A percentile compares a stretch with the other conserved stretches of the same genome.
These are phyloP conservation scores for Congeria kusceri DNA, from an alignment of 2,888 invertebrate genomes.

Conservation along the genomic window DNA sequence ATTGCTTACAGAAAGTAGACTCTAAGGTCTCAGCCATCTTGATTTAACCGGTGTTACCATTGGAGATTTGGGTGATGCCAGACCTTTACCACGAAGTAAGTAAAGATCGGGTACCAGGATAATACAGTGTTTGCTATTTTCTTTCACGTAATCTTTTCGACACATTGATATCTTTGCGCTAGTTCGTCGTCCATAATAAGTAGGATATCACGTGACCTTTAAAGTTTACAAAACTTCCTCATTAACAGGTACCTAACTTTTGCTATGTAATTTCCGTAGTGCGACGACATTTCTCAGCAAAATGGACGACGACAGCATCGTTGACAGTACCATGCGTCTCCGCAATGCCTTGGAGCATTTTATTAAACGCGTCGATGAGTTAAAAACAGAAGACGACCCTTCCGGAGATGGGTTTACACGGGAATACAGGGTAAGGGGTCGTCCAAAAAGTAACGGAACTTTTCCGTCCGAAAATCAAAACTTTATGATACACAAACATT, in stretches of 20 bases:
- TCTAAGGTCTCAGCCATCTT: no score
- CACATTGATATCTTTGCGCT: neutral
- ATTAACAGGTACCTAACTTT: neutral
- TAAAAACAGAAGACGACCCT: conserved; percentile 71
- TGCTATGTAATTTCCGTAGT: neutral
- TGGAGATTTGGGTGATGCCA: no score
- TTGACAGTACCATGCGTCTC: conserved; percentile 48
- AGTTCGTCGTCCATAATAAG: neutral
- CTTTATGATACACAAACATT: no score
- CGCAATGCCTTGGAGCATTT: conserved; percentile 69
- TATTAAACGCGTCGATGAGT: conserved; percentile 68
- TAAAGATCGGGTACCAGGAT: no score
- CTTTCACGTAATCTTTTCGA: no score
- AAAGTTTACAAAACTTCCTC: conserved; percentile 11
- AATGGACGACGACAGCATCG: conserved; percentile 35
- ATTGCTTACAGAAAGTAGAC: no score
- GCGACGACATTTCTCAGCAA: neutral
- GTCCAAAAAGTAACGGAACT: no score
- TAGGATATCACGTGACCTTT: neutral
- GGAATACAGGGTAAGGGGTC: conserved; percentile 71
- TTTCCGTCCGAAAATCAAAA: no score
- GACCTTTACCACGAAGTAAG: no score
- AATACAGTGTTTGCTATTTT: no score
- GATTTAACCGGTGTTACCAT: no score
- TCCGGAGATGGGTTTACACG: conserved; percentile 73